phyloP scores from a whole-genome alignment of 2,888 invertebrate species.

The Drosophila putrida region DNA sequence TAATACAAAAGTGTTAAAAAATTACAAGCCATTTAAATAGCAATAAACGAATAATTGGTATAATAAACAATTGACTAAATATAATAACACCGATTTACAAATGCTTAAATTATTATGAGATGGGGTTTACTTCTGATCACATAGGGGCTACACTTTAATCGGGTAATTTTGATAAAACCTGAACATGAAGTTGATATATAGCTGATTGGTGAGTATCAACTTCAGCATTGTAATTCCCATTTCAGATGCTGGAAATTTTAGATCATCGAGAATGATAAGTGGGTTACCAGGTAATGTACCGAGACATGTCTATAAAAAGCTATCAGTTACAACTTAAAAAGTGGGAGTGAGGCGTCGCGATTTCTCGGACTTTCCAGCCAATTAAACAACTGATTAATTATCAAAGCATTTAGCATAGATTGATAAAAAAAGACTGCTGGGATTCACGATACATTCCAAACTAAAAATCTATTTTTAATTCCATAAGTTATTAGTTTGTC shows the following conservation, averaged over 20 bases:
- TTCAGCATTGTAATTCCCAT: constrained; percentile 40
- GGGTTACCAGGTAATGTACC: constrained; percentile 38
- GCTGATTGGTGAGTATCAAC: constrained; percentile 3
- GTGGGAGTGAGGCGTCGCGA: constrained; percentile 24
- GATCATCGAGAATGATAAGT: constrained; percentile 46
- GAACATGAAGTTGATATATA: constrained; percentile 27
- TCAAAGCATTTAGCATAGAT: constrained; percentile 45
- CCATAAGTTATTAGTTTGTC: constrained; percentile 20
- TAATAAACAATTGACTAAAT: neutral
- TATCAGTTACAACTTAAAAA: constrained; percentile 18
- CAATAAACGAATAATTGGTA: neutral
- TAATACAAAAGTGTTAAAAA: no score
- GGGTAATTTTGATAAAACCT: constrained; percentile 11
- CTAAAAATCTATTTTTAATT: constrained; percentile 26
- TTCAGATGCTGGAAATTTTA: constrained; percentile 39
- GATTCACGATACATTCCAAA: constrained; percentile 41
- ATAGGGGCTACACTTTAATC: constrained; percentile 7
- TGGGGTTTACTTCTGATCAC: constrained; percentile 5
- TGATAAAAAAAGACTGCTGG: constrained; percentile 24
- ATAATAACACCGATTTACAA: neutral
- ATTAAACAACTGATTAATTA: constrained; percentile 64
- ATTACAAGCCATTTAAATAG: neutral
- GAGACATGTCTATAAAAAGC: constrained; percentile 25
- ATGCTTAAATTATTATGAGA: neutral
- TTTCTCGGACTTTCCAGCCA: constrained; percentile 60